Conservation (phyloP, 2,797 vertebrate genomes). For the Cynodonichthys magdalenae region DNA sequence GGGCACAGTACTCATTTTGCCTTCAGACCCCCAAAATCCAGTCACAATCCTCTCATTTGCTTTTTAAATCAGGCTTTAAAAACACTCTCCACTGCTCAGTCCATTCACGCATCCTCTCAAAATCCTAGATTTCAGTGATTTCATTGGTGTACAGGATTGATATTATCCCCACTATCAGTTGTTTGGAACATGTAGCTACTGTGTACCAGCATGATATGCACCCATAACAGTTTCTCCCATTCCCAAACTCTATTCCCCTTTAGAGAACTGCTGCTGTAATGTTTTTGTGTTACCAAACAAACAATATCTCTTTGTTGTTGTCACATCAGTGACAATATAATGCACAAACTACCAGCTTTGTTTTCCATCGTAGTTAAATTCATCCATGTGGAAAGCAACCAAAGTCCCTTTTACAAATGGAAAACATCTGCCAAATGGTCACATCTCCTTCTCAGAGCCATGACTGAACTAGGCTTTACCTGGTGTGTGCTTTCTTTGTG, state of each 20-base stretch:
- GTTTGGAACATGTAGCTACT: conserved; percentile 41
- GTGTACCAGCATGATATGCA: neutral
- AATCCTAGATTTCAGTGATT: conserved; percentile 46
- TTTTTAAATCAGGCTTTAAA: conserved; percentile 65
- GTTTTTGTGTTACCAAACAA: conserved; percentile 30
- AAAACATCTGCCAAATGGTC: conserved; percentile 79
- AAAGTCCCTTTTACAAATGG: conserved; percentile 63
- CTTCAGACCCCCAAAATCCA: conserved; percentile 28
- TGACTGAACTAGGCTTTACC: conserved; percentile 63
- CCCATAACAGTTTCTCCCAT: conserved; percentile 15
- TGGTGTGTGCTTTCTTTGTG: conserved; percentile 51
- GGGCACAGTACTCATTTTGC: conserved; percentile 29
- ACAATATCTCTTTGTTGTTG: conserved; percentile 39
- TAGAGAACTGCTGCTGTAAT: conserved; percentile 20
- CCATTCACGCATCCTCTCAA: conserved; percentile 43
- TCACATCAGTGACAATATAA: conserved; percentile 51
- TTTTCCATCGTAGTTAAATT: conserved; percentile 73
- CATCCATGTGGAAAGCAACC: conserved; percentile 68
- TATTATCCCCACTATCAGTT: conserved; percentile 50
- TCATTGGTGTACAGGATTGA: conserved; percentile 31
- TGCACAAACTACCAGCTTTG: conserved; percentile 51
- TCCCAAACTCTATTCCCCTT: conserved; percentile 10
- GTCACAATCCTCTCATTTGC: conserved; percentile 56
- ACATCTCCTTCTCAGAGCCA: conserved; percentile 62
- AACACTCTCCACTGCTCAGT: conserved; percentile 53